Evolutionary conservation across 2,888 invertebrate genomes (phyloP).

Genomic region (Petrolisthes cinctipes): DNA sequence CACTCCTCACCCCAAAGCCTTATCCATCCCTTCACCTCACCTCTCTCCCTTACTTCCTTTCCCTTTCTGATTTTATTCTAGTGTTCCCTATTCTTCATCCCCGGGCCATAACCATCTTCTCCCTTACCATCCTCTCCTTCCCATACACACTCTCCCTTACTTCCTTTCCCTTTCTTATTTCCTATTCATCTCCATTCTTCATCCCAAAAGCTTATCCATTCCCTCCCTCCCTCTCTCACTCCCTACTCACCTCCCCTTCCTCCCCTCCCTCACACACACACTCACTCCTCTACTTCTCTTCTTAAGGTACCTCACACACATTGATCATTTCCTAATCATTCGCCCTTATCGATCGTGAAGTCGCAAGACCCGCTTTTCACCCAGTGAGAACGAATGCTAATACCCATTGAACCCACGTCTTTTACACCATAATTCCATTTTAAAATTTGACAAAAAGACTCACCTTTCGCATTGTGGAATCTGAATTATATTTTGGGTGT

Average conservation of each 20-base stretch:
- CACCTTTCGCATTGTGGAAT: slow-evolving; percentile 56
- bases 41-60: neutral
- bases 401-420: slow-evolving; percentile 54
- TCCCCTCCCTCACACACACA: neutral
- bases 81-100: neutral
- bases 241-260: neutral
- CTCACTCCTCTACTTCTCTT: neutral
- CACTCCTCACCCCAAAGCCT: too few species aligned
- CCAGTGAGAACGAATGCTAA: slow-evolving; percentile 56
- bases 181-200: neutral
- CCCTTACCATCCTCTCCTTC: neutral
- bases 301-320: slow-evolving; percentile 43
- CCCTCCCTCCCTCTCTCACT: neutral
- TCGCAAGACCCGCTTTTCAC: slow-evolving; percentile 45
- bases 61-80: neutral
- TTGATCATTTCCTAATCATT: slow-evolving; percentile 59
- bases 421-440: slow-evolving; percentile 61
- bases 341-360: slow-evolving; percentile 41
- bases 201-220: neutral
- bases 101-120: neutral
- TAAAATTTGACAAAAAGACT: slow-evolving; percentile 60
- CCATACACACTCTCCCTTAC: neutral
- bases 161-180: neutral
- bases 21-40: neutral
- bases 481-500: slow-evolving; percentile 60